Evolutionary conservation across 35 echinoderm and acorn worm genomes (phyloP).

Genomic region (Apostichopus japonicus): DNA sequence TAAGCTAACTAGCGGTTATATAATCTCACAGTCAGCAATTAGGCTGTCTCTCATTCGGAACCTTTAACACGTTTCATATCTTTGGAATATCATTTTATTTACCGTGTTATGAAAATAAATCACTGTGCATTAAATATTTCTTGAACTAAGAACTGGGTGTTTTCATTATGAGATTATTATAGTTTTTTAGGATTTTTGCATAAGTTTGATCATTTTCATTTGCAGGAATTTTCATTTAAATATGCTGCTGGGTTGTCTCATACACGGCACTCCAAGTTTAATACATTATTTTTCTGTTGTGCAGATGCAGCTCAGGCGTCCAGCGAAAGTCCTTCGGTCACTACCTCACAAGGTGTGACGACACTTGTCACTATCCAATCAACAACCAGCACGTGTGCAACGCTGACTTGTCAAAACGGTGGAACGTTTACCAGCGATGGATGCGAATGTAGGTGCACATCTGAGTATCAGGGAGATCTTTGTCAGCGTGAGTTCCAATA

Average conservation of each 20-base stretch:
- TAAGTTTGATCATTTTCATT: background rate
- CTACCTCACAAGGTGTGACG: background rate
- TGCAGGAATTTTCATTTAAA: too few species aligned
- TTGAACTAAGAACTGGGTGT: background rate
- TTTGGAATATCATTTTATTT: too few species aligned
- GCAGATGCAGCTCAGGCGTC: background rate
- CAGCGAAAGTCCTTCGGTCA: background rate
- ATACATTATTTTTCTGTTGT: background rate
- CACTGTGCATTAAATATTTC: background rate
- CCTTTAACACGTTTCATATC: too few species aligned
- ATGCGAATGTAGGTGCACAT: conserved; percentile 49
- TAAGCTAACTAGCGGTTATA: too few species aligned
- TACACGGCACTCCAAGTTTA: too few species aligned
- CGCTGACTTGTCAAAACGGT: conserved; percentile 54
- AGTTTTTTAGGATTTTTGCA: background rate
- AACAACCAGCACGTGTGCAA: background rate
- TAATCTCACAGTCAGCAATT: too few species aligned
- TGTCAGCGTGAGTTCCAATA: conserved; percentile 62
- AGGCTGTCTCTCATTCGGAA: too few species aligned
- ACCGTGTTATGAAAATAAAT: too few species aligned
- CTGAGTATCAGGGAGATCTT: conserved; percentile 51
- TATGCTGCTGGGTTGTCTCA: too few species aligned
- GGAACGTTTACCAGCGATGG: conserved; percentile 31
- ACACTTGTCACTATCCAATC: background rate
- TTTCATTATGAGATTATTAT: background rate